These are phyloP conservation scores for Pongo pygmaeus DNA, from an alignment of 2,113 vertebrate genomes.

Conservation along the genomic window DNA sequence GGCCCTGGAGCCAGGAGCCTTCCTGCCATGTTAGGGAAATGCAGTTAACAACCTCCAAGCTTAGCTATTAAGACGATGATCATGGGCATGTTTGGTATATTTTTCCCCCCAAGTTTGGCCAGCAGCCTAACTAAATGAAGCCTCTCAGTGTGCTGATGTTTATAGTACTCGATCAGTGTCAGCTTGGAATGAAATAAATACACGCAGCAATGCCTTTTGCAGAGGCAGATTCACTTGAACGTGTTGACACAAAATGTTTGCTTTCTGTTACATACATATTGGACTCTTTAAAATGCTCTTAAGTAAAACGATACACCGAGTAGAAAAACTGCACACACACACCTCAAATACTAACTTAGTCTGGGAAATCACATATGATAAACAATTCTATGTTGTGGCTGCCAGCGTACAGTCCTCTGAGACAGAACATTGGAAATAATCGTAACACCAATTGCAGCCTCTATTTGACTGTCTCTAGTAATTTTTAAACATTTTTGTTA, in stretches of 20 bases:
- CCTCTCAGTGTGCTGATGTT: not conserved
- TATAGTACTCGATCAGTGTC: not conserved
- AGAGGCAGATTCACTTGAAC: slow-evolving; percentile 24
- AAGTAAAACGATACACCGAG: not conserved
- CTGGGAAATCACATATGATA: not conserved
- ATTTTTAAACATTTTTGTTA: not conserved
- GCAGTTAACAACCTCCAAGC: not conserved
- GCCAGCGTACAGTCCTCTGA: not conserved
- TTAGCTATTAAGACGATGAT: slow-evolving; percentile 29
- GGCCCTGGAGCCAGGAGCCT: slow-evolving; percentile 11
- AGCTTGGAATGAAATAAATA: slow-evolving; percentile 53
- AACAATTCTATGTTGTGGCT: fast-evolving
- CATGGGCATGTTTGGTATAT: not conserved
- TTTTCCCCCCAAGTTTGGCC: slow-evolving; percentile 34
- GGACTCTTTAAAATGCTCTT: slow-evolving; percentile 19
- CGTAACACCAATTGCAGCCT: not conserved
- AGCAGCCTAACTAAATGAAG: slow-evolving; percentile 50
- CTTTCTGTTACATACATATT: not conserved
- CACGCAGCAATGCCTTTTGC: not conserved
- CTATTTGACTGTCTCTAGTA: not conserved
- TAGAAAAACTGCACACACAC: not conserved
- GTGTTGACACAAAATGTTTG: slow-evolving; percentile 33
- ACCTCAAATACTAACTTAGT: not conserved
- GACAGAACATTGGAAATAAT: not conserved
- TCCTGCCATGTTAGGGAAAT: not conserved